Evolutionary conservation across 2,888 invertebrate species (phyloP).

Genomic region (Limnephilus marmoratus): DNA sequence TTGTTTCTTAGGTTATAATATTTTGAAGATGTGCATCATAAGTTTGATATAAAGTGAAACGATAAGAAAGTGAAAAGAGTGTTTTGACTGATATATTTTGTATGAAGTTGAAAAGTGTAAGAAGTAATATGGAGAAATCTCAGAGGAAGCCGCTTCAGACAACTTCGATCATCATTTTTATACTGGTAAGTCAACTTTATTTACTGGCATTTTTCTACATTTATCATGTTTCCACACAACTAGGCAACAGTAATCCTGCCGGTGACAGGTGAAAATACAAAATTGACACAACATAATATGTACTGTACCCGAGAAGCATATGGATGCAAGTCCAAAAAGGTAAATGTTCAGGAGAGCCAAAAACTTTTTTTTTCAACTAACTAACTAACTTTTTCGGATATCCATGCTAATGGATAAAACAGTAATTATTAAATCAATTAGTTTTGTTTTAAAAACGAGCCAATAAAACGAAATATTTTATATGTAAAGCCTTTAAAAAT

Average conservation of each 20-base stretch:
- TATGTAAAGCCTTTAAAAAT: no score
- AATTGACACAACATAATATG: neutral
- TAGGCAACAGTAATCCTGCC: neutral
- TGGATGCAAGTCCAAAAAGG: no score
- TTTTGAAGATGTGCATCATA: neutral
- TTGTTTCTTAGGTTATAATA: neutral
- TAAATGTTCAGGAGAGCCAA: no score
- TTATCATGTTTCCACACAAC: neutral
- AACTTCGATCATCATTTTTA: conserved; percentile 9
- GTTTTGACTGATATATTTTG: neutral
- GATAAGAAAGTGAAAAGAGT: neutral
- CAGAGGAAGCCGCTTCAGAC: neutral
- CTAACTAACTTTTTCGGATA: no score
- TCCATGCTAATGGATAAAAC: no score
- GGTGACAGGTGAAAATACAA: neutral
- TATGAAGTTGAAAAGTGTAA: conserved; percentile 10
- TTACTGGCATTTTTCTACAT: neutral
- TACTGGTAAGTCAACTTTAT: conserved; percentile 15
- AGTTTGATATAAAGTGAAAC: neutral
- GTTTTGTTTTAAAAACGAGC: no score
- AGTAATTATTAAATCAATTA: no score
- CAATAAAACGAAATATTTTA: no score
- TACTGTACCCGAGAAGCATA: no score
- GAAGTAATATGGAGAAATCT: conserved; percentile 16
- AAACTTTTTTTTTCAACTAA: no score